Conservation (phyloP, 2,797 vertebrate species). For the Crocodylus rhombifer region DNA sequence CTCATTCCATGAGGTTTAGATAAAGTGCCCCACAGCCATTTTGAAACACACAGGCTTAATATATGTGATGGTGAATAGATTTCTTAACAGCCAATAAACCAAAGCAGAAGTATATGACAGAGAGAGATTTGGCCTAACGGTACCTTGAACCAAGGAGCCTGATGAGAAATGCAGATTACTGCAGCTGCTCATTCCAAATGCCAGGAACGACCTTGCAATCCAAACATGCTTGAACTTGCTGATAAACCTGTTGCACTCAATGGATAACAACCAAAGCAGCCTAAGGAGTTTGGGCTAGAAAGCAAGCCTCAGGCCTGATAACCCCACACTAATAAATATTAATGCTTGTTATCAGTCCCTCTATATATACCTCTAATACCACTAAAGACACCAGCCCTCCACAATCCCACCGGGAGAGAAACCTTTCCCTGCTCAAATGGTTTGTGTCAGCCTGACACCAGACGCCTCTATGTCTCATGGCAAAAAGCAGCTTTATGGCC, state of each 20-base stretch:
- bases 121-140: not conserved
- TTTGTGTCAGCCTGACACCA: constrained; percentile 77
- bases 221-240: constrained; percentile 72
- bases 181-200: constrained; percentile 56
- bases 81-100: constrained; percentile 39
- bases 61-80: not conserved
- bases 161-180: constrained; percentile 50
- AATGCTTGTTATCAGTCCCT: constrained; percentile 42
- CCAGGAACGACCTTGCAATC: constrained; percentile 49
- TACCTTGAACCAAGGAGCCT: constrained; percentile 4
- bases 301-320: constrained; percentile 57
- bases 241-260: constrained; percentile 65
- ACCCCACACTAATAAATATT: constrained; percentile 65
- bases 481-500: constrained; percentile 72
- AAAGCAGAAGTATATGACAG: constrained; percentile 32
- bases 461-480: constrained; percentile 64
- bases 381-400: constrained; percentile 33
- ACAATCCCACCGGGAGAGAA: constrained; percentile 48
- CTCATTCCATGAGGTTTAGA: too few relatives aligned
- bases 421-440: constrained; percentile 66
- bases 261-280: constrained; percentile 55
- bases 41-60: too few relatives aligned
- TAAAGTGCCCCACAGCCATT: too few relatives aligned
- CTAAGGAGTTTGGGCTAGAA: constrained; percentile 27
- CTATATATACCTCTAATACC: not conserved